Percentiles rank a stretch among this genome's conserved stretches.
Conservation (phyloP, 1,140 invertebrate genomes). For the Odontomachus brunneus region DNA sequence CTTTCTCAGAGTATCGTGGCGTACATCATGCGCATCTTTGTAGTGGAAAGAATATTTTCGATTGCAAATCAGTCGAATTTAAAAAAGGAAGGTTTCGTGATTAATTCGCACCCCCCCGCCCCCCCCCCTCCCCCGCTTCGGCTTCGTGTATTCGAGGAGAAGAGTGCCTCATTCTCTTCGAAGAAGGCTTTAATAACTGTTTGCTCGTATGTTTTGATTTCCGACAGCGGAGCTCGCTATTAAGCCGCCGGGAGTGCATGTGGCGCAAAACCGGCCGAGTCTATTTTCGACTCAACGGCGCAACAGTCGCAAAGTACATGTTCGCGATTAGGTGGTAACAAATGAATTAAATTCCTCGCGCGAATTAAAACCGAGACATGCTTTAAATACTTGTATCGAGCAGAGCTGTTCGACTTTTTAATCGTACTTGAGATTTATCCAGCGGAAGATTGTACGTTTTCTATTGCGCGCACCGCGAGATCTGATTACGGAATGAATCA, state of each 20-base stretch:
- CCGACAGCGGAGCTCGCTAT: constrained; percentile 26
- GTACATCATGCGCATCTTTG: too few species aligned
- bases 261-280: constrained; percentile 17
- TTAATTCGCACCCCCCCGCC: too few species aligned
- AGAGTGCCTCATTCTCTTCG: not conserved
- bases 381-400: constrained; percentile 53
- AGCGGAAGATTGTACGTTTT: not conserved
- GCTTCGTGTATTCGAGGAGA: not conserved
- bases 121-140: not conserved
- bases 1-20: too few species aligned
- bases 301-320: not conserved
- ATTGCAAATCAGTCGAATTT: too few species aligned
- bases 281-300: constrained; percentile 61
- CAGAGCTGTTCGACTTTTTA: not conserved
- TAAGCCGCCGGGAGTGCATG: not conserved
- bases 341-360: constrained; percentile 59
- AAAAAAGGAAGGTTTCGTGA: too few species aligned
- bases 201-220: not conserved
- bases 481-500: too few species aligned
- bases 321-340: constrained; percentile 63
- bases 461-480: too few species aligned
- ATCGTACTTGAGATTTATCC: not conserved
- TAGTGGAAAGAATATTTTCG: too few species aligned
- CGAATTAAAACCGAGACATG: constrained; percentile 25
- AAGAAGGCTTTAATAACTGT: not conserved